These are phyloP conservation scores for Ptychobarbus kaznakovi DNA, from an alignment of 2,797 vertebrate genomes.

Conservation along the genomic window DNA sequence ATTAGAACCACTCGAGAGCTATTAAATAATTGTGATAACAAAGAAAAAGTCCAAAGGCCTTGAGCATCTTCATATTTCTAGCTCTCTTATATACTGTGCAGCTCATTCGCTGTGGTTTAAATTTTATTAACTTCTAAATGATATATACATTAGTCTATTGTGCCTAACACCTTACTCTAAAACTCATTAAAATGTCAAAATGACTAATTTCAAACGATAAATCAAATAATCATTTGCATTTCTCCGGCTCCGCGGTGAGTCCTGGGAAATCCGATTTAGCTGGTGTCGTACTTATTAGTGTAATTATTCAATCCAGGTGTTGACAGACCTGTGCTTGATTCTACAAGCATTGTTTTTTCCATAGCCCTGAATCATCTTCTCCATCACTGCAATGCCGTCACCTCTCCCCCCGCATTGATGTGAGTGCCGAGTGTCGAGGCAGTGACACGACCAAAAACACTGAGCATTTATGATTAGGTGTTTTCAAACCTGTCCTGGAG, in stretches of 20 bases:
- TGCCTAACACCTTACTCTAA: slow-evolving; percentile 3
- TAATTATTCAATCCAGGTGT: slow-evolving; percentile 8
- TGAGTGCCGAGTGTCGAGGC: neutral
- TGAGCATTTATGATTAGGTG: neutral
- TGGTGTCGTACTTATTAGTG: slow-evolving; percentile 3
- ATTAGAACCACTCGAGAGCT: neutral
- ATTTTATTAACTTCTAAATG: neutral
- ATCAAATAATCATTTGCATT: slow-evolving; percentile 7
- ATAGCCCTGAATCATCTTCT: neutral
- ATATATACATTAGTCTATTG: slow-evolving; percentile 12
- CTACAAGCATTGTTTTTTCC: neutral
- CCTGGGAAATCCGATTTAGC: slow-evolving; percentile 9
- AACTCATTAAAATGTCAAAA: slow-evolving; percentile 30
- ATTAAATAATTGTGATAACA: neutral
- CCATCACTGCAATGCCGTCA: neutral
- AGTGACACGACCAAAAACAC: neutral
- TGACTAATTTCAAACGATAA: neutral
- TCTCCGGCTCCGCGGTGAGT: neutral
- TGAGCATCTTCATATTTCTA: neutral
- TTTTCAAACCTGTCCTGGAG: no score
- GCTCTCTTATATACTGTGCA: neutral
- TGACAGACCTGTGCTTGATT: neutral
- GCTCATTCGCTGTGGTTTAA: neutral
- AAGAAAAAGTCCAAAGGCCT: neutral
- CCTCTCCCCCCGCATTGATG: no score